These are phyloP conservation scores for Potorous gilbertii DNA, from an alignment of 2,797 vertebrate species.

Conservation along the genomic window DNA sequence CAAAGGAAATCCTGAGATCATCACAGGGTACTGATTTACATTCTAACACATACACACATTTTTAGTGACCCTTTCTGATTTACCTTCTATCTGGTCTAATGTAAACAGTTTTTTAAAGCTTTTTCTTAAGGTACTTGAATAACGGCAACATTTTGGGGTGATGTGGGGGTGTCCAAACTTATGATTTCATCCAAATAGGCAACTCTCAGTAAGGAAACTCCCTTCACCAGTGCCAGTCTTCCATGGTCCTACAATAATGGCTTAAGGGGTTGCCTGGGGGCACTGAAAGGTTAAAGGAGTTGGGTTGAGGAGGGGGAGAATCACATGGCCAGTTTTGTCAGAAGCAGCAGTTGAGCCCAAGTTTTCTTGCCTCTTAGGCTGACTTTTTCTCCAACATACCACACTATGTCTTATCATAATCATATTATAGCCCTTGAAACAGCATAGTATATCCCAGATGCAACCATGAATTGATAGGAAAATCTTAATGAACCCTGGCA, in stretches of 20 bases:
- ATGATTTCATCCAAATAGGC: background rate
- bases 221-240: background rate
- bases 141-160: background rate
- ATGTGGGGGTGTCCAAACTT: no score
- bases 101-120: background rate
- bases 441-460: background rate
- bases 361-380: background rate
- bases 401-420: background rate
- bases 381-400: background rate
- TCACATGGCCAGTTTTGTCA: background rate
- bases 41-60: background rate
- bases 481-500: background rate
- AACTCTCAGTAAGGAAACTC: background rate
- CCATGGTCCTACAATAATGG: background rate
- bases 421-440: background rate
- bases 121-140: background rate
- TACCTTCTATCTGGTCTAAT: background rate
- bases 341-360: background rate
- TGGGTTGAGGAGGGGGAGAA: background rate
- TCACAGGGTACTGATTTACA: background rate
- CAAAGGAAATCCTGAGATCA: background rate
- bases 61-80: background rate
- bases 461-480: background rate
- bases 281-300: background rate
- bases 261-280: background rate